These are phyloP conservation scores for Mastacembelus armatus DNA, from an alignment of 2,797 vertebrate species.

Conservation along the genomic window DNA sequence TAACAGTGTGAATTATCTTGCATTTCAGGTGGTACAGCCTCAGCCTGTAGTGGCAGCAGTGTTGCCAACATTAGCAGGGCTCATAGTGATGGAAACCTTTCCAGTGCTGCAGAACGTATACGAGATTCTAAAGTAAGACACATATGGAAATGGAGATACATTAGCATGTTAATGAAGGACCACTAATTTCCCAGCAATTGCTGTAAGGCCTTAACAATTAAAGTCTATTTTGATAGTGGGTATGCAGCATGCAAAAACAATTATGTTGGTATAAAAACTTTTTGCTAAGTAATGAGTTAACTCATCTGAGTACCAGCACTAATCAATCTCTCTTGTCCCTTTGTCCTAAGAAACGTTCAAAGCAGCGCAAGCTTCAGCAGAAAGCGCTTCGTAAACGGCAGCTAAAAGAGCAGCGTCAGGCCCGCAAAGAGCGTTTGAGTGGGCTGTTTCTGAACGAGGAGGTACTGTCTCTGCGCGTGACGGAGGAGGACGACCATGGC, in stretches of 20 bases:
- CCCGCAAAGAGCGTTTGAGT: conserved; percentile 95
- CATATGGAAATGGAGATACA: no score
- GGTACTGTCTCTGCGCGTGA: conserved; percentile 94
- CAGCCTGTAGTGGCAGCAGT: conserved; percentile 83
- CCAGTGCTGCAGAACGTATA: conserved; percentile 96
- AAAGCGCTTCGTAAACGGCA: conserved; percentile 96
- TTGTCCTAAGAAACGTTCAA: conserved; percentile 98
- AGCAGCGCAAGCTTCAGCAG: conserved; percentile 97
- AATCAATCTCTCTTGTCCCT: neutral
- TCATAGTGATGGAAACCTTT: conserved; percentile 97
- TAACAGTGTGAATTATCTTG: neutral
- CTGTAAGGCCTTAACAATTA: no score
- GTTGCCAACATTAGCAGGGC: conserved; percentile 96
- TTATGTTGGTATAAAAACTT: no score
- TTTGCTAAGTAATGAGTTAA: no score
- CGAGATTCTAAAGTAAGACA: conserved; percentile 92
- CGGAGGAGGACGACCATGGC: conserved; percentile 93
- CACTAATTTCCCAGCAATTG: no score
- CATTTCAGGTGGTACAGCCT: conserved; percentile 70
- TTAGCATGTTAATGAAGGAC: no score
- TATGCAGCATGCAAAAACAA: no score
- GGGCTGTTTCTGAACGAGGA: conserved; percentile 98
- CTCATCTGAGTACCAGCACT: neutral
- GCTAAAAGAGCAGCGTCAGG: conserved; percentile 97
- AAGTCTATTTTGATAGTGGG: no score